Percentiles rank a stretch among this genome's conserved stretches.
Evolutionary conservation across 2,888 invertebrate species (phyloP).

Genomic region (Zaprionus lineosus): DNA sequence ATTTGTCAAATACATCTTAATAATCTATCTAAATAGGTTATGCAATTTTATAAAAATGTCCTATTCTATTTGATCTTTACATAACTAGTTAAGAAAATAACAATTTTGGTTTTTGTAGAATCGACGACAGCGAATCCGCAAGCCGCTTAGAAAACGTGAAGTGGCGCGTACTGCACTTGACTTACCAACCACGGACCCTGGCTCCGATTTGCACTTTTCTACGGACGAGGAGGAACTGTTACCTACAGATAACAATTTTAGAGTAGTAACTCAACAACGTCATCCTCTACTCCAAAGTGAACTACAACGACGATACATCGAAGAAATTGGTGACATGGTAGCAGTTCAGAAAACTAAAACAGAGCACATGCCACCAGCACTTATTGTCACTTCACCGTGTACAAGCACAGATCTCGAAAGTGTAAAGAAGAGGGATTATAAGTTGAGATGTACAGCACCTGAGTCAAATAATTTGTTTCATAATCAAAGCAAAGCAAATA

Average conservation of each 20-base stretch:
- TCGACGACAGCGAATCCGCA: constrained; percentile 58
- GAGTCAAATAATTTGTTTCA: constrained; percentile 30
- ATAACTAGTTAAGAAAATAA: no score
- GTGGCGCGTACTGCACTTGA: constrained; percentile 83
- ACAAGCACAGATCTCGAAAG: constrained; percentile 43
- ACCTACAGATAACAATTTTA: constrained; percentile 34
- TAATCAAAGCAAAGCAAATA: background rate
- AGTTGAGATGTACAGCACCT: constrained; percentile 59
- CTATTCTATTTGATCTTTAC: no score
- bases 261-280: constrained; percentile 70
- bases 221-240: constrained; percentile 84
- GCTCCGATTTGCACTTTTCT: constrained; percentile 85
- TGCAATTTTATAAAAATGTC: no score
- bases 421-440: constrained; percentile 59
- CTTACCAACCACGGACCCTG: constrained; percentile 87
- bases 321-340: constrained; percentile 74
- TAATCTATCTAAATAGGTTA: no score
- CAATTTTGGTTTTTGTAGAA: no score
- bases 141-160: constrained; percentile 64
- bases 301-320: constrained; percentile 79
- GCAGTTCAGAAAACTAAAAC: constrained; percentile 56
- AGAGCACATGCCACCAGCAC: constrained; percentile 83
- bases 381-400: constrained; percentile 83
- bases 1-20: no score
- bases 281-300: constrained; percentile 80